Conservation (phyloP, 2,113 vertebrate genomes). For the Ia io region DNA sequence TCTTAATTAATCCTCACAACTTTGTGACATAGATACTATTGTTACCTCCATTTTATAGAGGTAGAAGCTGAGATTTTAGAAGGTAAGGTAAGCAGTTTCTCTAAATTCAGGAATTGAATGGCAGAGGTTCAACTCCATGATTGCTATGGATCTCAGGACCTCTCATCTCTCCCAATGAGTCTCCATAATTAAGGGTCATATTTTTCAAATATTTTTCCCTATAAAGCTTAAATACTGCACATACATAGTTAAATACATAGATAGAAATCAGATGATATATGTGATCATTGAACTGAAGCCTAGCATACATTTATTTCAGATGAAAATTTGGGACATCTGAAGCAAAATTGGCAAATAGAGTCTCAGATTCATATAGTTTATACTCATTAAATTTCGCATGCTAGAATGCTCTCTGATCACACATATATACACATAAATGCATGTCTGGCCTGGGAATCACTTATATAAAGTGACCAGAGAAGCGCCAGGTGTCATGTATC, state of each 20-base stretch:
- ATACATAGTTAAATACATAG: background rate
- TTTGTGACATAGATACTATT: background rate
- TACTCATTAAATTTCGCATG: background rate
- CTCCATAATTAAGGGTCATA: background rate
- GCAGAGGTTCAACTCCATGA: background rate
- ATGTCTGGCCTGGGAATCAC: background rate
- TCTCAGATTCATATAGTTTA: background rate
- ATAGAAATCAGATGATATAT: background rate
- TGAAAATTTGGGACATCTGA: background rate
- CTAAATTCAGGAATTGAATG: background rate
- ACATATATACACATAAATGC: background rate
- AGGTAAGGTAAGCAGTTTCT: background rate
- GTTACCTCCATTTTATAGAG: background rate
- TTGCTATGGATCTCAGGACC: background rate
- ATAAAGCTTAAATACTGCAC: background rate
- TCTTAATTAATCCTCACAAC: background rate
- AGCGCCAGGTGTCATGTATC: background rate
- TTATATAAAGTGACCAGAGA: background rate
- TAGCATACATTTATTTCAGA: background rate
- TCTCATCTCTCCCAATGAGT: background rate
- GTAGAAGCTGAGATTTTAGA: background rate
- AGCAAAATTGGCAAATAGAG: background rate
- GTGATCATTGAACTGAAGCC: background rate
- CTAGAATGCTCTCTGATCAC: background rate
- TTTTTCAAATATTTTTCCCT: background rate